A percentile compares a stretch with the other conserved stretches of the same genome.
phyloP scores from a whole-genome alignment of 2,113 vertebrate species.

The Seriola aureovittata region DNA sequence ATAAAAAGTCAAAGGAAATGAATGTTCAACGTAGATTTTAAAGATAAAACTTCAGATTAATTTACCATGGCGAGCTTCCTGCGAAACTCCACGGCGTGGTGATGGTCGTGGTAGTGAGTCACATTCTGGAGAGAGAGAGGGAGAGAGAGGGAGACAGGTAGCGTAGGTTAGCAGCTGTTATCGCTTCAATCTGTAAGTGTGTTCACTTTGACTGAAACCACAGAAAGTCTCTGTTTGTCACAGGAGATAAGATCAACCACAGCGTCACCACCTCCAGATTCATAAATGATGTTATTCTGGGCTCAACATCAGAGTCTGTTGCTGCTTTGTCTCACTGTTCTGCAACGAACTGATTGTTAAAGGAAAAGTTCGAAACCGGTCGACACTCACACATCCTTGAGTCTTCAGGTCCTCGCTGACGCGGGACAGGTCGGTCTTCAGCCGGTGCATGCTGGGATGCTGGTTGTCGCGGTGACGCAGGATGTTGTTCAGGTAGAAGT shows the following conservation, averaged over 20 bases:
- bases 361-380: no score
- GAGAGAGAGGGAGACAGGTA: slow-evolving; percentile 37
- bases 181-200: background rate
- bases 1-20: no score
- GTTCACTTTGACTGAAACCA: slow-evolving; percentile 27
- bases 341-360: background rate
- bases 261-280: background rate
- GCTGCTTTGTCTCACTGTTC: no score
- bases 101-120: slow-evolving; percentile 64
- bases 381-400: slow-evolving; percentile 67
- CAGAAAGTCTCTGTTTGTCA: slow-evolving; percentile 20
- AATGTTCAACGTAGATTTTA: background rate
- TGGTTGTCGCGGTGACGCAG: slow-evolving; percentile 20
- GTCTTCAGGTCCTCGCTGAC: slow-evolving; percentile 70
- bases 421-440: slow-evolving; percentile 62
- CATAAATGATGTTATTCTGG: no score
- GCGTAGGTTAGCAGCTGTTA: slow-evolving; percentile 26
- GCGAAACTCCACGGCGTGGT: slow-evolving; percentile 62
- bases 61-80: slow-evolving; percentile 61
- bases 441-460: slow-evolving; percentile 45
- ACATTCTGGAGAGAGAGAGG: slow-evolving; percentile 68
- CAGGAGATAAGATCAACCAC: slow-evolving; percentile 41
- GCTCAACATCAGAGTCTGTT: no score
- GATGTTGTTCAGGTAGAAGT: slow-evolving; percentile 76
- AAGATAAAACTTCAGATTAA: background rate